Base-by-base conservation (phyloP, 2,797 vertebrate species). In the Todus mexicanus region DNA sequence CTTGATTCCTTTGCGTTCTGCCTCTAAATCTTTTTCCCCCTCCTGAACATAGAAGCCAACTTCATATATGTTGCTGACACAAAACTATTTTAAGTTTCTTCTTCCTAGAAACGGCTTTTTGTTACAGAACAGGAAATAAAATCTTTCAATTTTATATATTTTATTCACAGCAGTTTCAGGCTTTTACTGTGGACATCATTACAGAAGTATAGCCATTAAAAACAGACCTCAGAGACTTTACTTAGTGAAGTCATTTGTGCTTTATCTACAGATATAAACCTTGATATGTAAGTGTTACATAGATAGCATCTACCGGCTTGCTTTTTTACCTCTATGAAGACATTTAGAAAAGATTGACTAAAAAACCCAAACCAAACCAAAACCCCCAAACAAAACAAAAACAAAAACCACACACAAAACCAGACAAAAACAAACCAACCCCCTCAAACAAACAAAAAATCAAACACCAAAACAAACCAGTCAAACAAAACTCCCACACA, bases 161-260 rank as follows among this genome's bases (percentile, higher is more conserved):
- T 89, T 92, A 86, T 89, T 92, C 73, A 70, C 9, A 11, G 22
- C 9, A 77, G 37, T 85, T 82, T 47, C 40, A 80, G 57, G 48
- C 25, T 84, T 91, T 93, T 90, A 60, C 48, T 83, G 59, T 3
- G 7, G 42, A 40, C 73, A 76, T 50, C 22, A 15, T 9, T 79
- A 43, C 50, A 85, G 81, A 79, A 94, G 33, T 53, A 87, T 5
- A 93, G 29, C 27, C 45, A 75, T 80, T 95, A 91, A 88, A 93
- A 84, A n/a, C 16, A 81, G 51, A 81, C 21, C 54, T 93, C 53
- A 47, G 25, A 82, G 27, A 82, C 79, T 95, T 84, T 84, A 77
- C 90, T 74, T 71, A 71, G 37, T 79, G 72, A 83, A 85, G 37
- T 71, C 7, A 72, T 80, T 47, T 91, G 25, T 71, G n/a, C 57